These are phyloP conservation scores for Misgurnus mizolepis DNA, from an alignment of 2,113 vertebrate genomes.

Conservation along the genomic window DNA sequence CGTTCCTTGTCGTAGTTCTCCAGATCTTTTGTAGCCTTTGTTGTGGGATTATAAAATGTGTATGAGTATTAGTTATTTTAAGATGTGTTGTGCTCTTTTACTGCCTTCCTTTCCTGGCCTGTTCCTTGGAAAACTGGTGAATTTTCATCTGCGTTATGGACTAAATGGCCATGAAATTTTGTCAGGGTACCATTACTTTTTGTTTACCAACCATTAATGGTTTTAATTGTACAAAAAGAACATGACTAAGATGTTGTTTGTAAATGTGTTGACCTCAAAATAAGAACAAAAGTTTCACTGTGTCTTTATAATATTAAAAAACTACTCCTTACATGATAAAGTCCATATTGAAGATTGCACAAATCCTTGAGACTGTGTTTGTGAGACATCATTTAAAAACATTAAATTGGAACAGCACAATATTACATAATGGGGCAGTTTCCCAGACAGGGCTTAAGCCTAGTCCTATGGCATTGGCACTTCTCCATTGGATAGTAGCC, in stretches of 20 bases:
- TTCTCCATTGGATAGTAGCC: too few relatives aligned
- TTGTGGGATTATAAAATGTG: conserved; percentile 12
- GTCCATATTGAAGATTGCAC: neutral
- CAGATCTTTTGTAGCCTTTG: conserved; percentile 89
- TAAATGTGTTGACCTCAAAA: neutral
- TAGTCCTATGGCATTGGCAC: too few relatives aligned
- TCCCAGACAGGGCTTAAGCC: too few relatives aligned
- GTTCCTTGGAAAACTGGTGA: neutral
- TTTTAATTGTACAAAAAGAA: too few relatives aligned
- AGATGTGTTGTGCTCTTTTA: neutral
- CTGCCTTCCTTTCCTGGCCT: neutral
- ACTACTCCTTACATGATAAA: neutral
- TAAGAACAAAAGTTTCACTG: neutral
- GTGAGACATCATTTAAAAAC: neutral
- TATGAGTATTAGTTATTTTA: neutral
- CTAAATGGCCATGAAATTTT: neutral
- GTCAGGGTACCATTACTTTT: too few relatives aligned
- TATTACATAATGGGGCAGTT: too few relatives aligned
- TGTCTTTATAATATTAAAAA: neutral
- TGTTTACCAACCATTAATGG: too few relatives aligned
- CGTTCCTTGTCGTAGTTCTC: conserved; percentile 93
- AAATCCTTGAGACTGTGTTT: neutral
- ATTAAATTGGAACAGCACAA: neutral
- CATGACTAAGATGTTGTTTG: too few relatives aligned
- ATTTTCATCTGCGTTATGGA: neutral